Evolutionary conservation across 2,797 vertebrate genomes (phyloP).

Genomic region (Melanotaenia parkinsoni): DNA sequence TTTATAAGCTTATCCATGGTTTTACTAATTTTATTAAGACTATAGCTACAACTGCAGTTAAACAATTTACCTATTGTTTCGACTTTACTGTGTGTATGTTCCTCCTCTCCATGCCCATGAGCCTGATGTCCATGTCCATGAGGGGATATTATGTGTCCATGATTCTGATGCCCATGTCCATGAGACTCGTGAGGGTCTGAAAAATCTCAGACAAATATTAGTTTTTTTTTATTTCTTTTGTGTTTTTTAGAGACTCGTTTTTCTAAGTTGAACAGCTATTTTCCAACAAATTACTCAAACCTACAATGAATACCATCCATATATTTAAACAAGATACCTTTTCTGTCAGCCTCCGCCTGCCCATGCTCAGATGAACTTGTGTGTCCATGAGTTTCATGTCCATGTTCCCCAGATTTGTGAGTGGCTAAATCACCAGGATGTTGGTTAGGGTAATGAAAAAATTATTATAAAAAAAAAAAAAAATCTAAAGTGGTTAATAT

Average conservation of each 20-base stretch:
- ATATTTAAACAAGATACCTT: constrained; percentile 8
- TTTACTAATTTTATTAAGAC: neutral
- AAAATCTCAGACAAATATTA: neutral
- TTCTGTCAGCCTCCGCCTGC: neutral
- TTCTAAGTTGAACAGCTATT: too few species aligned
- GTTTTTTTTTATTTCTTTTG: too few species aligned
- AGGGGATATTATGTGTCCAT: constrained; percentile 24
- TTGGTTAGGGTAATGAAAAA: neutral
- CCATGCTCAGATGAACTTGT: constrained; percentile 18
- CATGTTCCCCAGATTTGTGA: neutral
- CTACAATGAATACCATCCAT: neutral
- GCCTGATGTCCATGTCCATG: constrained; percentile 16
- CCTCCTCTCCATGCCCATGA: constrained; percentile 26
- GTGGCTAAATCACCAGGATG: constrained; percentile 18
- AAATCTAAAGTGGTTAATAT: neutral
- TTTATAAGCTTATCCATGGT: neutral
- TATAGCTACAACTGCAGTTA: neutral
- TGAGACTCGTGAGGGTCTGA: constrained; percentile 37
- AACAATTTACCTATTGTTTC: constrained; percentile 36
- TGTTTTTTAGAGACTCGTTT: neutral
- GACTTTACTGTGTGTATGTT: constrained; percentile 11
- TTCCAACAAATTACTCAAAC: neutral
- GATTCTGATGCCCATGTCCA: constrained; percentile 7
- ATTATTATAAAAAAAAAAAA: neutral
- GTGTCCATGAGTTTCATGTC: constrained; percentile 21